Evolutionary conservation across 2,113 vertebrate genomes (phyloP), one percentile per base, ranked within the genome.

Genomic region (Crotalus helleri): DNA sequence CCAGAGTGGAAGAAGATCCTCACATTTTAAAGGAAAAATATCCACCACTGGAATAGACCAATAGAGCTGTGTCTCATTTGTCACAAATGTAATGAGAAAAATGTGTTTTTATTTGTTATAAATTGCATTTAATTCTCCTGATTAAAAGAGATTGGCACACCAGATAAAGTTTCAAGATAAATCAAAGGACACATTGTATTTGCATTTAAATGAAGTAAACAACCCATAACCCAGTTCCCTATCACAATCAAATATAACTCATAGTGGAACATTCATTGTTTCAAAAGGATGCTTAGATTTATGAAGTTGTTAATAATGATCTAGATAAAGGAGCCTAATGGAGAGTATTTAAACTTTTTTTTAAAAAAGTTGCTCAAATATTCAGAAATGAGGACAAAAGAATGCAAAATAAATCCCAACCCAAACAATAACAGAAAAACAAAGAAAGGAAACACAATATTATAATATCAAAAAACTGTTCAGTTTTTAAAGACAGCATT

Each of bases 31-130:
- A 96, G 91, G 46, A 88, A 49, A 59, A 95, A 93, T 94, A 91
- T 94, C 91, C 95, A 94, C 94, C 95, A 51, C 88, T 74, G 93
- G 94, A 96, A 95, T 93, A 89, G 93, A 89, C 95, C 94, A 96
- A 95, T 93, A 94, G 94, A 96, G 95, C 94, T 96, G 95, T 46
- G 19, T 86, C 33, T 95, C 96, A 95, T 61, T 87, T 58, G 92
- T 39, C 93, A 90, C 89, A 95, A 10, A 93, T 95, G 88, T 95
- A 94, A 93, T 92, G 93, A 39, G 4, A 90, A 90, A 95, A 95
- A 89, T 92, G 93, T 51, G 29, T 85, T 57, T 95, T 92, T 89
- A 90, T 55, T 89, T 94, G 93, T 85, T 94, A 69, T 59, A 92
- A 54, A 92, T 94, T 94, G 95, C 90, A 95, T 57, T 92, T 87